Evolutionary conservation across 2,888 invertebrate genomes (phyloP).

Genomic region (Drosophila flavopinicola): DNA sequence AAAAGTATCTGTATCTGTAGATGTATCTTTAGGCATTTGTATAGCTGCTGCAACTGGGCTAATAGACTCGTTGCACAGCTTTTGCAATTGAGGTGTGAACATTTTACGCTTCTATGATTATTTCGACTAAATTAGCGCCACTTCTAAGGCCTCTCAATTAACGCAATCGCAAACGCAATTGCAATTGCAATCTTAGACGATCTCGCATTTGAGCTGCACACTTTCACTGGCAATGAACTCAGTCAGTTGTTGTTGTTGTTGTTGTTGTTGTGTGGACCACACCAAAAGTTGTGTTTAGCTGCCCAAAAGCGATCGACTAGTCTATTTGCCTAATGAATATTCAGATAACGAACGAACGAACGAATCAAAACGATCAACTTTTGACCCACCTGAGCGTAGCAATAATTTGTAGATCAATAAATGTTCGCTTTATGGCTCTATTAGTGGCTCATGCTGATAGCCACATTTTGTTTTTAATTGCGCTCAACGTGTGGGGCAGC

Average conservation of each 20-base stretch:
- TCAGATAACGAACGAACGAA: constrained; percentile 59
- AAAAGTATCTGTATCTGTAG: constrained; percentile 27
- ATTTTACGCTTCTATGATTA: constrained; percentile 76
- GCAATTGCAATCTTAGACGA: not conserved
- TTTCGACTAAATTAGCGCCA: constrained; percentile 73
- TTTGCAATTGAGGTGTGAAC: constrained; percentile 73
- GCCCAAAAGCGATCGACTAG: too few relatives aligned
- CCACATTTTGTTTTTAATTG: constrained; percentile 47
- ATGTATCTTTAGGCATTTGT: constrained; percentile 23
- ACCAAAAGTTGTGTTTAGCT: too few relatives aligned
- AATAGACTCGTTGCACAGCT: constrained; percentile 73
- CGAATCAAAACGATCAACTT: constrained; percentile 39
- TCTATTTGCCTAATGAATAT: constrained; percentile 76
- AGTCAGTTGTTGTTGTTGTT: too few relatives aligned
- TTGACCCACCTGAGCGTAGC: constrained; percentile 40
- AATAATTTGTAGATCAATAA: constrained; percentile 83
- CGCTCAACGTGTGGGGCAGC: constrained; percentile 56
- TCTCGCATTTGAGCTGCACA: not conserved
- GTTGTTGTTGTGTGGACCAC: too few relatives aligned
- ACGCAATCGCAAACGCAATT: constrained; percentile 66
- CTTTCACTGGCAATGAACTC: constrained; percentile 42
- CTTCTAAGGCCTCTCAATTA: constrained; percentile 78
- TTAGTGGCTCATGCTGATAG: constrained; percentile 72
- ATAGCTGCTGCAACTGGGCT: constrained; percentile 37
- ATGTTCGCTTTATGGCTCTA: constrained; percentile 82